A percentile compares a stretch with the other conserved stretches of the same genome.
phyloP scores from a whole-genome alignment of 2,888 invertebrate species.

The Agrochola macilenta region DNA sequence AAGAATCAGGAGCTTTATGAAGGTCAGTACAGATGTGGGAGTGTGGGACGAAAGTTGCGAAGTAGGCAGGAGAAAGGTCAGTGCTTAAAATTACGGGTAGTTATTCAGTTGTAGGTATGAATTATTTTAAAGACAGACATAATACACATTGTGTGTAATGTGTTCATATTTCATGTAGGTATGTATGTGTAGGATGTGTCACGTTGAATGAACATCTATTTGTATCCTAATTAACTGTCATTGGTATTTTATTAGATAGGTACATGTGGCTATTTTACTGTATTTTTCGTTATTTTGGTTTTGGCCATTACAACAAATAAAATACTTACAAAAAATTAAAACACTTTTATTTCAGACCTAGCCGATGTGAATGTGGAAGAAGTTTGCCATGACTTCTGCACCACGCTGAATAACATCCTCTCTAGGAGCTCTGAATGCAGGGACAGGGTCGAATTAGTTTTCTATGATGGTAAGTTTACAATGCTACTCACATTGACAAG shows the following conservation, averaged over 20 bases:
- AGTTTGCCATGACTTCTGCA: slow-evolving; percentile 49
- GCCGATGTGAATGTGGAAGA: slow-evolving; percentile 41
- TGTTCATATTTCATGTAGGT: background rate
- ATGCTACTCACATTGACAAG: background rate
- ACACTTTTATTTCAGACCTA: slow-evolving; percentile 38
- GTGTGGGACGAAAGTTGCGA: background rate
- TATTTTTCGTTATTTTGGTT: background rate
- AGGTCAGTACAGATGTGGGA: slow-evolving; percentile 63
- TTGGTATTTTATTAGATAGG: background rate
- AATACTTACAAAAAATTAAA: background rate
- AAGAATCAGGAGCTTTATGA: slow-evolving; percentile 75
- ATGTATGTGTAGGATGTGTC: background rate
- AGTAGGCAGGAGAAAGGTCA: background rate
- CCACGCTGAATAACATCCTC: slow-evolving; percentile 43
- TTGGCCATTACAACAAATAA: background rate
- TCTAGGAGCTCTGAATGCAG: slow-evolving; percentile 54
- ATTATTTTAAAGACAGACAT: too few relatives aligned
- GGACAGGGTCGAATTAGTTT: slow-evolving; percentile 54
- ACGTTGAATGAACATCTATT: background rate
- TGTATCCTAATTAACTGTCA: background rate
- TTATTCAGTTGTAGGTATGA: too few relatives aligned
- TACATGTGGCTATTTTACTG: background rate
- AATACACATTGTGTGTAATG: background rate
- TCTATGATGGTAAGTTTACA: slow-evolving; percentile 45
- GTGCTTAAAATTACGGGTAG: background rate